Conservation (phyloP, 2,797 vertebrate species). For the Characodon lateralis region DNA sequence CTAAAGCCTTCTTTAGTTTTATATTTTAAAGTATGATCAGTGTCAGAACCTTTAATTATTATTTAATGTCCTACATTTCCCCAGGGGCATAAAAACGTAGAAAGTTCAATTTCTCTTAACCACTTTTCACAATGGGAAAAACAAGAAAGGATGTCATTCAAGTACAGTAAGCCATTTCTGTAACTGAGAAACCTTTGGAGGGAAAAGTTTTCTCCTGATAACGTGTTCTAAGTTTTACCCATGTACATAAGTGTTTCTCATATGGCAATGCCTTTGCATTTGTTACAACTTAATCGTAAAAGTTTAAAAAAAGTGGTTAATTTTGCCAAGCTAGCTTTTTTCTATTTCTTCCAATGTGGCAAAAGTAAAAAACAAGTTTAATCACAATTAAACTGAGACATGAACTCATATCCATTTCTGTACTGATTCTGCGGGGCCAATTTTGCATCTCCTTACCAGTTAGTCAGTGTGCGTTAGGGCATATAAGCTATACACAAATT, state of each 20-base stretch:
- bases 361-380: not conserved
- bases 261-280: not conserved
- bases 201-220: not conserved
- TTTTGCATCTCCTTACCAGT: not conserved
- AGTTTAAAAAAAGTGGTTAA: not conserved
- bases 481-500: constrained; percentile 1
- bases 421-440: not conserved
- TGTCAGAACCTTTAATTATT: not conserved
- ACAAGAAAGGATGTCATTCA: not conserved
- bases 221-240: not conserved
- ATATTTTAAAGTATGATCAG: not conserved
- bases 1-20: not conserved
- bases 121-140: not conserved
- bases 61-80: not conserved
- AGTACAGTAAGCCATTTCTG: not conserved
- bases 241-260: not conserved
- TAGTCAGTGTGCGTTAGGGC: not conserved
- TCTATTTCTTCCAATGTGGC: not conserved
- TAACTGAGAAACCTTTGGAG: not conserved
- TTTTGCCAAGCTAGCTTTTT: not conserved
- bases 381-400: not conserved
- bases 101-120: not conserved
- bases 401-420: not conserved
- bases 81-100: not conserved
- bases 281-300: not conserved